Evolutionary conservation across 2,113 vertebrate genomes (phyloP).

Genomic region (Sinocyclocheilus maitianheensis): DNA sequence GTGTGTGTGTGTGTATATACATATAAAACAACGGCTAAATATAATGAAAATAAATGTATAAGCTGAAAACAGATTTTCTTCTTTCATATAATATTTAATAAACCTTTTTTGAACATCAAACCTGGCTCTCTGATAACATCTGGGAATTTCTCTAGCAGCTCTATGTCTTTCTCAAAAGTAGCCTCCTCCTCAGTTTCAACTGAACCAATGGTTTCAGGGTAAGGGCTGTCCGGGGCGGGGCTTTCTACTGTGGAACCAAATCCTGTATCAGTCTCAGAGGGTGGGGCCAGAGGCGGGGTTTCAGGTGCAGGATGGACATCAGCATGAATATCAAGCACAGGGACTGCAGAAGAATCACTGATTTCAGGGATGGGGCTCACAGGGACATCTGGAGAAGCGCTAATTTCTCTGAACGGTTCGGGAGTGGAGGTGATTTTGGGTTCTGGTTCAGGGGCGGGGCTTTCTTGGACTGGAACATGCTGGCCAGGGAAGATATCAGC

Average conservation of each 20-base stretch:
- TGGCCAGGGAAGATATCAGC: constrained; percentile 6
- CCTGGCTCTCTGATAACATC: constrained; percentile 62
- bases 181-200: constrained; percentile 53
- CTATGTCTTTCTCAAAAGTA: constrained; percentile 31
- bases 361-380: constrained; percentile 37
- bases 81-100: background rate
- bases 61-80: background rate
- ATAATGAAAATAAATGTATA: background rate
- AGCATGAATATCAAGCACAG: constrained; percentile 45
- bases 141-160: constrained; percentile 43
- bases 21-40: background rate
- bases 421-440: constrained; percentile 4
- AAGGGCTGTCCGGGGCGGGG: constrained; percentile 43
- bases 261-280: constrained; percentile 38
- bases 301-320: constrained; percentile 41
- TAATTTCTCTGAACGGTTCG: constrained; percentile 11
- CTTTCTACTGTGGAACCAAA: constrained; percentile 57
- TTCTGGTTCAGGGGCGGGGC: background rate
- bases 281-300: constrained; percentile 16
- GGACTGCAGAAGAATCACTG: constrained; percentile 33
- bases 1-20: background rate
- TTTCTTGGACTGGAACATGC: constrained; percentile 13
- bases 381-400: background rate
- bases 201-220: constrained; percentile 43
- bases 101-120: constrained; percentile 38